These are phyloP conservation scores for Proisotoma minuta DNA, from an alignment of 2,888 invertebrate species.

Conservation along the genomic window DNA sequence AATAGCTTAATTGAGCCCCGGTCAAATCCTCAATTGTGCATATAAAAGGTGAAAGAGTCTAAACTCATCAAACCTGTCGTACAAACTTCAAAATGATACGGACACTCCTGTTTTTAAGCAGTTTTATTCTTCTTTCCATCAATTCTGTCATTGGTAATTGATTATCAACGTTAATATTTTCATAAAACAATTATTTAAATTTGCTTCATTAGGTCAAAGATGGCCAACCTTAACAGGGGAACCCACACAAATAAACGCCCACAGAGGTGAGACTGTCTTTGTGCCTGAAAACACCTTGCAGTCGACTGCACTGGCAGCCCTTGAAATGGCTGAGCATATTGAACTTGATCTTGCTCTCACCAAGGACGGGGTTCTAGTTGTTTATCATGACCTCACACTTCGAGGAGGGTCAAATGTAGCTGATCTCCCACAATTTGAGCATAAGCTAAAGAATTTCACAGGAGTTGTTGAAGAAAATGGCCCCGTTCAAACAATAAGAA, in stretches of 20 bases:
- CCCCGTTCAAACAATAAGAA: conserved; percentile 11
- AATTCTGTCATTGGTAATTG: too few relatives aligned
- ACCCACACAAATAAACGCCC: conserved; percentile 28
- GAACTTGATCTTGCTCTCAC: conserved; percentile 44
- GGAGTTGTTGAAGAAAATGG: conserved; percentile 22
- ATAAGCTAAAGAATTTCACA: conserved; percentile 21
- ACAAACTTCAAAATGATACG: too few relatives aligned
- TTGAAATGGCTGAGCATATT: conserved; percentile 40
- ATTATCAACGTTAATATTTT: too few relatives aligned
- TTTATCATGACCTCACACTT: conserved; percentile 40
- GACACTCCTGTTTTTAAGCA: too few relatives aligned
- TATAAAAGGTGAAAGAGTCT: too few relatives aligned
- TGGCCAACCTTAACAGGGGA: conserved; percentile 28
- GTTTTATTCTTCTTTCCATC: too few relatives aligned
- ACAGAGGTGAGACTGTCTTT: conserved; percentile 41
- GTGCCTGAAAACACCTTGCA: conserved; percentile 41
- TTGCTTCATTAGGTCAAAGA: not conserved
- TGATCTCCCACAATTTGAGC: conserved; percentile 25
- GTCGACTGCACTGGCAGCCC: conserved; percentile 38
- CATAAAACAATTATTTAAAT: too few relatives aligned
- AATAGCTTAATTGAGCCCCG: too few relatives aligned
- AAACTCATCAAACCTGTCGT: too few relatives aligned
- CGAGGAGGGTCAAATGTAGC: conserved; percentile 32
- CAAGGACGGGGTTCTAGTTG: conserved; percentile 36
- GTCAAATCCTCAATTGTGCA: too few relatives aligned